phyloP scores from a whole-genome alignment of 2,797 vertebrate species.

The Ctenosaura bakeri region DNA sequence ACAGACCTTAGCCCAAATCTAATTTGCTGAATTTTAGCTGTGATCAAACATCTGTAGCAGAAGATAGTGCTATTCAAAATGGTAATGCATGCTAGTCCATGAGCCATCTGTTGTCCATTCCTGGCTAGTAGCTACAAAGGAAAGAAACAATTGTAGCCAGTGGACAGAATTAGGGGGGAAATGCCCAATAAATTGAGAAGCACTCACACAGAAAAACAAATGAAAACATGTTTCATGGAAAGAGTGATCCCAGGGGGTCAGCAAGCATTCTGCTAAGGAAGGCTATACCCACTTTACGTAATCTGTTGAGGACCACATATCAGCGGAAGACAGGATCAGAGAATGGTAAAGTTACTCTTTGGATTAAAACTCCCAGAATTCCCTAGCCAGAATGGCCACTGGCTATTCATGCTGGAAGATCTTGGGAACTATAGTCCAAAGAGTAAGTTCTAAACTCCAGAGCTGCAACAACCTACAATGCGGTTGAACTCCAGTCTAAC shows the following conservation, averaged over 20 bases:
- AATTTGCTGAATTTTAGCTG: background rate
- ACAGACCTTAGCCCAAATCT: background rate
- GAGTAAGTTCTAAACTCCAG: too few species aligned
- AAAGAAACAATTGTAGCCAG: too few species aligned
- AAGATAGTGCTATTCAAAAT: too few species aligned
- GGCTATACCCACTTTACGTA: background rate
- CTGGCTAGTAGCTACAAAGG: too few species aligned
- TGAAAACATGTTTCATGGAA: background rate
- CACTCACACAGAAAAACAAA: background rate
- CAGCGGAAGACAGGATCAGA: background rate
- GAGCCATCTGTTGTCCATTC: too few species aligned
- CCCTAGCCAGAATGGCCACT: background rate
- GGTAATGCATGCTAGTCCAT: too few species aligned
- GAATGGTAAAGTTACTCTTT: background rate
- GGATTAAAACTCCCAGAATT: background rate
- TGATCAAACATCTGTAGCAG: background rate
- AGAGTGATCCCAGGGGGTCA: background rate
- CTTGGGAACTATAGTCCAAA: background rate
- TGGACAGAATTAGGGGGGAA: too few species aligned
- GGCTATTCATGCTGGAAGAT: background rate
- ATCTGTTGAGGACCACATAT: too few species aligned
- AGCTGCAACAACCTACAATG: too few species aligned
- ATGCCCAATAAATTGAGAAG: too few species aligned
- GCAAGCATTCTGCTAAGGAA: background rate
- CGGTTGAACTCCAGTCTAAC: too few species aligned